These are phyloP conservation scores for human DNA, from an alignment of 2,113 vertebrate genomes.

Conservation along the genomic window GRCh38 chr3:13025501-13026000, in stretches of 20 bases:
- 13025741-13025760: fast-evolving
- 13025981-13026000: background rate
- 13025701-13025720: background rate
- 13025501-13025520: fast-evolving
- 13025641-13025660: background rate
- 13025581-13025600: background rate
- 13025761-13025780: fast-evolving
- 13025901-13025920: too few species aligned
- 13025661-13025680: background rate
- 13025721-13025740: background rate
- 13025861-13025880: background rate
- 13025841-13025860: fast-evolving
- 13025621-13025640: background rate
- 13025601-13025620: background rate
- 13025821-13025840: background rate
- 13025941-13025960: background rate
- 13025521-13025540: background rate
- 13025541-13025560: background rate
- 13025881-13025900: background rate
- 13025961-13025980: background rate
- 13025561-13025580: background rate
- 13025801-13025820: fast-evolving
- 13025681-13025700: too few species aligned
- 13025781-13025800: background rate
- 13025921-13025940: background rate